Evolutionary conservation across 2,113 vertebrate species (phyloP).

Genomic region (Eretmochelys imbricata): DNA sequence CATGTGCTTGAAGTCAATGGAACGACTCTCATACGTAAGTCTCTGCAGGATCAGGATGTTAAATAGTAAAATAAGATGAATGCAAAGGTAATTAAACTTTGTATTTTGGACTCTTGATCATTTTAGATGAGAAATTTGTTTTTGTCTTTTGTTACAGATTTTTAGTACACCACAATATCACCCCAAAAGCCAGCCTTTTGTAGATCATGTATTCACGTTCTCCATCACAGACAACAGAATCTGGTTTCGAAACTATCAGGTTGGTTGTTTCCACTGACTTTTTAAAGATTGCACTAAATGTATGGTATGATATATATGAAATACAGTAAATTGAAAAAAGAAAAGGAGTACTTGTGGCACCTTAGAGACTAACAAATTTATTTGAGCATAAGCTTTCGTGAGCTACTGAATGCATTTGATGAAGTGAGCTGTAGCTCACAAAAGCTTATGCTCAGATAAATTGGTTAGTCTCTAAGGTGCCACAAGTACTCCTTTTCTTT

Average conservation of each 20-base stretch:
- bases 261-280: conserved; percentile 52
- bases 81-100: neutral
- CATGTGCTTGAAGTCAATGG: neutral
- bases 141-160: conserved; percentile 77
- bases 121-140: neutral
- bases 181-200: conserved; percentile 96
- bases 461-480: too few species aligned
- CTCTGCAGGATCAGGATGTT: neutral
- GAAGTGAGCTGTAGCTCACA: too few species aligned
- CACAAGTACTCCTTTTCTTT: too few species aligned
- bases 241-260: conserved; percentile 99
- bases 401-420: too few species aligned
- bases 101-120: neutral
- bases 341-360: too few species aligned
- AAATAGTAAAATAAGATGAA: neutral
- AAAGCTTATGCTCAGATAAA: too few species aligned
- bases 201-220: conserved; percentile 96
- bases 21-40: neutral
- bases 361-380: too few species aligned
- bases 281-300: neutral
- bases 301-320: neutral
- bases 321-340: neutral
- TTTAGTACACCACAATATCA: conserved; percentile 96
- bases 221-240: conserved; percentile 91
- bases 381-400: too few species aligned